Conservation (phyloP, 1,140 invertebrate species). For the Eupeodes corollae region DNA sequence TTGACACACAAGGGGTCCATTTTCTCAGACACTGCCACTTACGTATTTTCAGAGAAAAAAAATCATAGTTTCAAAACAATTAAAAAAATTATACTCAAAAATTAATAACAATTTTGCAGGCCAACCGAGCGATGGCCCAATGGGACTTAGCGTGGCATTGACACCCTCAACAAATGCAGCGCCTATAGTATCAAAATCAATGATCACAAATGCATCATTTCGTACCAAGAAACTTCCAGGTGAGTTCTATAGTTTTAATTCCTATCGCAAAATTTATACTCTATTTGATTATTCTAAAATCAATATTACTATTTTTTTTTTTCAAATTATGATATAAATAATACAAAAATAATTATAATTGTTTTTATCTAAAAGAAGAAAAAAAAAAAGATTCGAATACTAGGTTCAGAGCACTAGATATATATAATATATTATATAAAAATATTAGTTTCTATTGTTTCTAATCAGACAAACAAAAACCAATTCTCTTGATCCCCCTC, state of each 20-base stretch:
- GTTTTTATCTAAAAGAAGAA: not conserved
- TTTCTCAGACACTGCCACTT: too few relatives aligned
- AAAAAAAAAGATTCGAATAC: not conserved
- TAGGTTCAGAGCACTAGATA: not conserved
- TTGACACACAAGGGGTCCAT: too few relatives aligned
- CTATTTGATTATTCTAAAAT: not conserved
- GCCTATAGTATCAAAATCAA: slow-evolving; percentile 70
- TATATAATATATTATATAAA: too few relatives aligned
- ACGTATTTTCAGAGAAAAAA: too few relatives aligned
- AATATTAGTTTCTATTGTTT: too few relatives aligned
- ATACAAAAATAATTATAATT: too few relatives aligned
- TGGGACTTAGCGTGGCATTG: slow-evolving; percentile 66
- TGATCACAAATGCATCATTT: slow-evolving; percentile 96
- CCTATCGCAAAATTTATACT: not conserved
- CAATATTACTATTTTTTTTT: not conserved
- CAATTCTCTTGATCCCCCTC: too few relatives aligned
- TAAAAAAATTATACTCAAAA: slow-evolving; percentile 10
- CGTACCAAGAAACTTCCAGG: slow-evolving; percentile 89
- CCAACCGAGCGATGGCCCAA: slow-evolving; percentile 62
- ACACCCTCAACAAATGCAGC: slow-evolving; percentile 69
- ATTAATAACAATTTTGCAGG: slow-evolving; percentile 23
- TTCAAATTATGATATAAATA: not conserved
- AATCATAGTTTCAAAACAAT: too few relatives aligned
- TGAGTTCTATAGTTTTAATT: slow-evolving; percentile 29
- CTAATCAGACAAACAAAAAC: too few relatives aligned